A percentile compares a stretch with the other conserved stretches of the same genome.
Evolutionary conservation across 2,797 vertebrate genomes (phyloP).

Genomic region (Ficedula albicollis): DNA sequence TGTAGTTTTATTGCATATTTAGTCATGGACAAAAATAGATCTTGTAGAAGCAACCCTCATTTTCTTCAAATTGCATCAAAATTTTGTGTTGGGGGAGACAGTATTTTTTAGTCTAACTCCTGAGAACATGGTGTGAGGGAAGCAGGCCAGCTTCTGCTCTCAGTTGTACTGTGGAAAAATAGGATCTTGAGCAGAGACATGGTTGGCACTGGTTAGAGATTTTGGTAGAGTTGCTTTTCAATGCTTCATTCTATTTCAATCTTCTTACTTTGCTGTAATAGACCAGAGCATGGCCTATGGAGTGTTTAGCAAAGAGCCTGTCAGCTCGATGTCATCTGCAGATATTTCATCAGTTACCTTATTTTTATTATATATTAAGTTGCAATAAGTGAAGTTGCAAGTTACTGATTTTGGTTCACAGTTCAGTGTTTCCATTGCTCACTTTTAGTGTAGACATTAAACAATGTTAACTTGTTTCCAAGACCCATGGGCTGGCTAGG

Average conservation of each 20-base stretch:
- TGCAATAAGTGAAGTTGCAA: background rate
- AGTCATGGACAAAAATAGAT: background rate
- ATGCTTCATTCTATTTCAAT: background rate
- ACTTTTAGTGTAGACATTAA: slow-evolving; percentile 26
- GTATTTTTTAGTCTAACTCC: background rate
- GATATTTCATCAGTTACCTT: background rate
- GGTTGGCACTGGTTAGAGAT: background rate
- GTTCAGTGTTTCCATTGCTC: background rate
- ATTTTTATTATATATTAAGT: background rate
- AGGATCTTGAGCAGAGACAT: background rate
- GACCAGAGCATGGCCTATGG: background rate
- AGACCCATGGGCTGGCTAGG: background rate
- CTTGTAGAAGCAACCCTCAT: background rate
- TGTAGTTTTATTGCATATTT: background rate
- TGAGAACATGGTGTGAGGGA: background rate
- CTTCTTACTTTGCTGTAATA: background rate
- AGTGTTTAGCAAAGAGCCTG: background rate
- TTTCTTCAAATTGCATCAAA: background rate
- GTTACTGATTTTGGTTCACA: background rate
- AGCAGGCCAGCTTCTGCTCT: background rate
- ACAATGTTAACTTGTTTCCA: background rate
- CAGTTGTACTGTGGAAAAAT: background rate
- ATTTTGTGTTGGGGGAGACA: background rate
- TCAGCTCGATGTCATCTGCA: background rate
- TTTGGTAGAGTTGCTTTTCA: background rate